Evolutionary conservation across 1,140 invertebrate genomes (phyloP), one percentile per base, ranked within the genome.

Genomic region (Popillia japonica): DNA sequence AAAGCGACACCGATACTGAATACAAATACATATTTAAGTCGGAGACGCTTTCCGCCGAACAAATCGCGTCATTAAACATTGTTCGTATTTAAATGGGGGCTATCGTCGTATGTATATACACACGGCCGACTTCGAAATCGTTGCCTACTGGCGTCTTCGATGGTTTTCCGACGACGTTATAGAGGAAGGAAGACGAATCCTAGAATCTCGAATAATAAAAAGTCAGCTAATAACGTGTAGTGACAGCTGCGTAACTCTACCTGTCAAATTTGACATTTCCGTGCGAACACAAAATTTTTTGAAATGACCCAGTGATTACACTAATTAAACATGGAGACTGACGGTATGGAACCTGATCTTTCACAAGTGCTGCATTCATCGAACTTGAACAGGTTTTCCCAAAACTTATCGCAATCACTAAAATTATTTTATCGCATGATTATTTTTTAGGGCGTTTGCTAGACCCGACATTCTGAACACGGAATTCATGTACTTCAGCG

Each of bases 401-500:
- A n/a, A n/a, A n/a, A n/a, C n/a, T 48, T 2, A 48, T 14, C 17
- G 3, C 10, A 42, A 48, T 7, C 17, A n/a, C n/a, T 8, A 14
- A n/a, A 59, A 59, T 8, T 14, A 20, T 64, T 7, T 6, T 17
- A 11, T 64, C 17, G 10, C 17, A 20, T 20, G 10, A 64, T n/a
- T n/a, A n/a, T n/a, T 64, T 64, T 73, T 0, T 27, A 73, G 72
- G 40, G n/a, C 72, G 11, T 40, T 42, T 41, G 76, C 72, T 10
- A 82, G 77, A 79, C 80, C 80, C 3, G 81, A 82, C 59, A 55
- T 78, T 10, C 44, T 81, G 10, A 82, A 82, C 75, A 77, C 81
- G 3, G 81, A 82, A 77, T 82, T 80, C 72, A 20, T 79, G 23
- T 79, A 79, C 74, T 86, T 86, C 77, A 84, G 82, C 64, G 80